Evolutionary conservation across 2,113 vertebrate genomes (phyloP), one percentile per base, ranked within the genome.

Genomic region (Terrapene triunguis): DNA sequence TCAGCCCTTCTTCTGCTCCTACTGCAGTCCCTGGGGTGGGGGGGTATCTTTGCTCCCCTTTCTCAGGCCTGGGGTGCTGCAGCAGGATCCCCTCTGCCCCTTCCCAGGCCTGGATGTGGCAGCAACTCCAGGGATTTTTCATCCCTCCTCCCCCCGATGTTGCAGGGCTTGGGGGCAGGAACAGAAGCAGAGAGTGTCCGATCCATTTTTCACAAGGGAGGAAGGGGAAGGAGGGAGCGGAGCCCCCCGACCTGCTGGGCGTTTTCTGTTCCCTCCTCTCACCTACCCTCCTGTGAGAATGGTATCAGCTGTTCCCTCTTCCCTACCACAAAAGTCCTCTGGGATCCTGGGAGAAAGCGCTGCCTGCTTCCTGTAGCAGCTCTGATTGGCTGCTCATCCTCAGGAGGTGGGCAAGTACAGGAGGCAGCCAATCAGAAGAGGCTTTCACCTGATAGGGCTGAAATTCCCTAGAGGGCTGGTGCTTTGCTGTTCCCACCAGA

Each of bases 101-200:
- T n/a, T 69, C 8, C 29, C 8, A 7, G 86, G 42, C 47, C 32
- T 48, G 13, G 13, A 10, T 85, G n/a, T 42, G 87, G 47, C 65
- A 95, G 21, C 29, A 55, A 2, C 1, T 0, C 51, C 69, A 84
- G 80, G 93, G 69, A 84, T 84, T 47, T 19, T 93, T 94, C 74
- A n/a, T 10, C 88, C 92, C 10, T 5, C 50, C 94, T 10, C 42
- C 42, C 94, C 11, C 42, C 42, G 13, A 27, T 95, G 69, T 76
- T 90, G 57, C 32, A 89, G 69, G 54, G 69, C 35, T 69, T 47
- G 50, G 74, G 55, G 51, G 17, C 14, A 8, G 27, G 83, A 92
- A 78, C 24, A 59, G 10, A 3, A 94, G 38, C 42, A 53, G n/a
- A 90, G 24, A 0, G 0, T 32, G 78, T 29, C 48, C 72, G 35